Base-by-base conservation (phyloP, 2,113 vertebrate species). In the Taxidea taxus region DNA sequence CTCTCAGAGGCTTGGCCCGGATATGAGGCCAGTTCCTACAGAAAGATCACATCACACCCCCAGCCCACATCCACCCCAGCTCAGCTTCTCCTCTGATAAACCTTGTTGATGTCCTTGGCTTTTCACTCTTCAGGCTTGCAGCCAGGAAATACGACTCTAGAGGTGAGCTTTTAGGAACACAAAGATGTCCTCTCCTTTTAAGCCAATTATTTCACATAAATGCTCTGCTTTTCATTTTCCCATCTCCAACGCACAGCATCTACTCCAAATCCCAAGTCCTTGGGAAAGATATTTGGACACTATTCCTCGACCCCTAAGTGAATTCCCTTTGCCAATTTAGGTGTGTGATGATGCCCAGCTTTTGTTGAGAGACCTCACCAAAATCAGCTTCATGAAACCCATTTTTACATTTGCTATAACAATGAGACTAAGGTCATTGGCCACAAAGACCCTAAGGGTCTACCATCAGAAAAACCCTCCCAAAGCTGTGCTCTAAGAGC, bases 51-150 rank as follows among this genome's bases (percentile, higher is more conserved):
- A 94, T 29, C 64, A 58, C 49, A 37, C 6, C 23, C 7, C 13
- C 0, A 34, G 39, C 12, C 47, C 2, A 0, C 42, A 56, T 0
- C 15, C 20, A 66, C 18, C 29, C 95, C 51, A 8, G 44, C 83
- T 80, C 89, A 66, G 89, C 1, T 54, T 90, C 29, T 90, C 91
- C 83, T 92, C 94, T 91, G 34, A 96, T 54, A 86, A 56, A 83
- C 54, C 70, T 94, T 47, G 25, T 58, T 62, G 39, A 72, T 0
- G 51, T 37, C 97, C 93, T 95, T 85, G 68, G 37, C 49, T 93
- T 68, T 91, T 89, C 49, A 81, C 56, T 82, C 83, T 81, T 78
- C 60, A 68, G 95, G 80, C 84, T 68, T 39, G 18, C 56, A 54
- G 80, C 87, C 91, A 97, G 87, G 94, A 96, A 95, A 97, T 62